Conservation (phyloP, 2,888 invertebrate species). For the Heliconius cydno region DNA sequence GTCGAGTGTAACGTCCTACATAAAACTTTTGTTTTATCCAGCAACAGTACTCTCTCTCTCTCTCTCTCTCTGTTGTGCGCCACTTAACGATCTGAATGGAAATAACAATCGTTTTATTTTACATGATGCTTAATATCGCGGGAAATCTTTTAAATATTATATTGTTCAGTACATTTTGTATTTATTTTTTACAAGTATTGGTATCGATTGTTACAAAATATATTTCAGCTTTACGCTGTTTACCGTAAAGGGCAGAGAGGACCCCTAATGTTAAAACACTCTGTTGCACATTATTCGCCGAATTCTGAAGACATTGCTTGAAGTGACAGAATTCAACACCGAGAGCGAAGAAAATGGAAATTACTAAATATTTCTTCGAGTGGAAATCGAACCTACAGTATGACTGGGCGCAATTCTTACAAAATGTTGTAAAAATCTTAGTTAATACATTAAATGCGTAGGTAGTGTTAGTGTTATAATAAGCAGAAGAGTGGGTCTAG, state of each 20-base stretch:
- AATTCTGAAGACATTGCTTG: no score
- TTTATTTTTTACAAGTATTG: background rate
- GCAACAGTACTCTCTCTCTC: conserved; percentile 11
- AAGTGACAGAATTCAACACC: no score
- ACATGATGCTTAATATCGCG: conserved; percentile 11
- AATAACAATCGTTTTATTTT: conserved; percentile 21
- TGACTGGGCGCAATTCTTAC: background rate
- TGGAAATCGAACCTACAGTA: background rate
- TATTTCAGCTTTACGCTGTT: no score
- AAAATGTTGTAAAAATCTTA: background rate
- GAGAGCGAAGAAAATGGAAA: no score
- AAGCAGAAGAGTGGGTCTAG: background rate
- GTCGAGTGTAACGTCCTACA: conserved; percentile 19
- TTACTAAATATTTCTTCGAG: no score
- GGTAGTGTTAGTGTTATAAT: background rate
- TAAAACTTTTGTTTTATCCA: conserved; percentile 29
- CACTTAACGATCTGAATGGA: conserved; percentile 21
- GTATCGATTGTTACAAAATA: no score
- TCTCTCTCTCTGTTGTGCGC: conserved; percentile 12
- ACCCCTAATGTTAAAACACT: no score
- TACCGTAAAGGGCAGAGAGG: no score
- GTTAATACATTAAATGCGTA: background rate
- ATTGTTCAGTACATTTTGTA: background rate
- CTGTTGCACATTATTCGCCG: no score
- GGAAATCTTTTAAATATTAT: background rate